Evolutionary conservation across 1,140 invertebrate genomes (phyloP), one percentile per base, ranked within the genome.

Genomic region (Drosophila nebulosa): DNA sequence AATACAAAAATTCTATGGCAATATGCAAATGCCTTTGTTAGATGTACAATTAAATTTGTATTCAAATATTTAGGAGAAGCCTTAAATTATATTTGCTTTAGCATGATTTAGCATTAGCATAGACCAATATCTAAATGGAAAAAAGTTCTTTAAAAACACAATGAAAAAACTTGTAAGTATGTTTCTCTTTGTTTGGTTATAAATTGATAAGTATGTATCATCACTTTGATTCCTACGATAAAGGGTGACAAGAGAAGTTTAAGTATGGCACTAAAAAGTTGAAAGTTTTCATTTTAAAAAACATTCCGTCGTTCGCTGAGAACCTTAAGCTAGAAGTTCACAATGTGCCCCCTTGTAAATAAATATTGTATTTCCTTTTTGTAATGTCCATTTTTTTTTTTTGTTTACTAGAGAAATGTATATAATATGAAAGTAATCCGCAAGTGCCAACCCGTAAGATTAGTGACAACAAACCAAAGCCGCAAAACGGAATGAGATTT

Each of bases 361-460:
- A 55, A 16, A 30, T 18, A 55, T 52, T 52, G 9, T 30, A 9
- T 30, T 9, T 24, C 27, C 50, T 50, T 27, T 7, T 12, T 42
- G 22, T 32, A 27, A 36, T 70, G 64, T 53, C 59, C 46, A 32
- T 12, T 53, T 32, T 24, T 26, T n/a, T 51, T 32, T 59, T 57
- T 53, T 32, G 22, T 26, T n/a, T 51, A 42, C 68, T 57, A 66
- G 66, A 64, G 75, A 71, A 75, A 65, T 68, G 78, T 72, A 80
- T 72, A 75, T 79, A 79, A 71, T 79, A 68, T 72, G 78, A 76
- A 80, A 80, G 72, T 79, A 83, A 81, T 78, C 79, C 66, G 62
- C 74, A 78, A 83, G 60, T 74, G 74, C 69, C 78, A 81, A 69
- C 72, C 80, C 60, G 50, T 36, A 61, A 77, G 81, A 86, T 86